These are phyloP conservation scores for Drosophila tropicalis DNA, from an alignment of 1,140 invertebrate species.

Conservation along the genomic window DNA sequence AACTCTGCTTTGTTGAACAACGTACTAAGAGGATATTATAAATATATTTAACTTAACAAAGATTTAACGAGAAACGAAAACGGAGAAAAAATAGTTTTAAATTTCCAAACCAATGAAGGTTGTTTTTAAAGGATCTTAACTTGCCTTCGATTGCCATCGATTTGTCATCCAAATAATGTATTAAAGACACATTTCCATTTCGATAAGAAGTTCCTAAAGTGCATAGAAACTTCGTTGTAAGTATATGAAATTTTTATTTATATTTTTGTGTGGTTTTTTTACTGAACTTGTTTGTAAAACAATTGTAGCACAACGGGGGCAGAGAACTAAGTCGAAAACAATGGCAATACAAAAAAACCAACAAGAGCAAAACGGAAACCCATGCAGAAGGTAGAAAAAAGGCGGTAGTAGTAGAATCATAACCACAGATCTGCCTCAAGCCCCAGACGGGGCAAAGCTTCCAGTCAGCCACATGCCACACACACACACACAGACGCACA, in stretches of 20 bases:
- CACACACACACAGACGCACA: background rate
- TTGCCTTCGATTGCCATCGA: background rate
- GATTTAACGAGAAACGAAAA: too few species aligned
- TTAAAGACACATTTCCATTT: background rate
- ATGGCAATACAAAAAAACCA: background rate
- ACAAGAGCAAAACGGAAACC: conserved; percentile 5
- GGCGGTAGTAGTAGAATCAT: conserved; percentile 2
- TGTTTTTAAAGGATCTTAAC: background rate
- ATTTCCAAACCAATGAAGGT: too few species aligned
- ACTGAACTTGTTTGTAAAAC: background rate
- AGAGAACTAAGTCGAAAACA: conserved; percentile 5
- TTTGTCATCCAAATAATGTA: too few species aligned
- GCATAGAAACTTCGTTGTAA: background rate
- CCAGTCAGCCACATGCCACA: background rate
- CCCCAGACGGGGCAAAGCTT: background rate
- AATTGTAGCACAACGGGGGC: background rate
- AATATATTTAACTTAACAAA: too few species aligned
- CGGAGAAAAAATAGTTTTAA: too few species aligned
- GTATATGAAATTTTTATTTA: too few species aligned
- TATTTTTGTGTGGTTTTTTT: background rate
- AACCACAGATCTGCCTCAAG: conserved; percentile 7
- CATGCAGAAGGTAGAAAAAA: conserved; percentile 1
- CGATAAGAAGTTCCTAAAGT: background rate
- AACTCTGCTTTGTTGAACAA: too few species aligned
- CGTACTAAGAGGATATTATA: too few species aligned